Evolutionary conservation across 2,888 invertebrate genomes (phyloP).

Genomic region (Peribatodes rhomboidaria): DNA sequence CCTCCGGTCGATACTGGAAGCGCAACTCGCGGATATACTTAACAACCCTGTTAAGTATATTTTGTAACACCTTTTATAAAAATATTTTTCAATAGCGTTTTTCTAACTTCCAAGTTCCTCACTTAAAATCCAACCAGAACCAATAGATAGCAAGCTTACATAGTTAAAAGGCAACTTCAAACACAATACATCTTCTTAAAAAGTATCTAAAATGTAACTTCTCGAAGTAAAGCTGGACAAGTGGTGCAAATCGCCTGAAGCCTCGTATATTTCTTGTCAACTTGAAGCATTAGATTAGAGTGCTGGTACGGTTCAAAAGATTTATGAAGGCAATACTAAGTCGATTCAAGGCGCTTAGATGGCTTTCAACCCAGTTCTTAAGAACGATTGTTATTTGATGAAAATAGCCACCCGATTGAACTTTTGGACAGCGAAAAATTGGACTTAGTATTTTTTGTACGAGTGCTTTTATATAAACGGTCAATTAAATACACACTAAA

Average conservation of each 20-base stretch:
- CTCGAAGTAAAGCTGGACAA: slow-evolving; percentile 51
- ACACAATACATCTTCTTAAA: not conserved
- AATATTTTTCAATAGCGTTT: no score
- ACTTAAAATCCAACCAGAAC: no score
- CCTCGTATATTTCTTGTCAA: slow-evolving; percentile 72
- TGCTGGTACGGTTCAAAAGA: slow-evolving; percentile 67
- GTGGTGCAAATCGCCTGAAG: slow-evolving; percentile 64
- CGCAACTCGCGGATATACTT: no score
- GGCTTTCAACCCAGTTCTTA: slow-evolving; percentile 51
- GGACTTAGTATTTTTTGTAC: no score
- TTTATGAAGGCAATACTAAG: slow-evolving; percentile 75
- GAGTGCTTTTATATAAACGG: no score
- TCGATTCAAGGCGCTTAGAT: slow-evolving; percentile 66
- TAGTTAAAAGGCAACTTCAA: no score
- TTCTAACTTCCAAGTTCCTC: no score
- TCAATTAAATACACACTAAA: no score
- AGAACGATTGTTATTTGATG: slow-evolving; percentile 42
- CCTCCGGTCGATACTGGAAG: no score
- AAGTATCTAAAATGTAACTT: slow-evolving; percentile 44
- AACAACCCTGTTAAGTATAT: no score
- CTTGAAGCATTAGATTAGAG: slow-evolving; percentile 72
- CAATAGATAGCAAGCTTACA: no score
- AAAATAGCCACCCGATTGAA: slow-evolving; percentile 10
- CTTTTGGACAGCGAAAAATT: not conserved
- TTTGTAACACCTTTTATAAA: no score